Conservation (phyloP, 2,797 vertebrate genomes). For the Enteromius argenteus region DNA sequence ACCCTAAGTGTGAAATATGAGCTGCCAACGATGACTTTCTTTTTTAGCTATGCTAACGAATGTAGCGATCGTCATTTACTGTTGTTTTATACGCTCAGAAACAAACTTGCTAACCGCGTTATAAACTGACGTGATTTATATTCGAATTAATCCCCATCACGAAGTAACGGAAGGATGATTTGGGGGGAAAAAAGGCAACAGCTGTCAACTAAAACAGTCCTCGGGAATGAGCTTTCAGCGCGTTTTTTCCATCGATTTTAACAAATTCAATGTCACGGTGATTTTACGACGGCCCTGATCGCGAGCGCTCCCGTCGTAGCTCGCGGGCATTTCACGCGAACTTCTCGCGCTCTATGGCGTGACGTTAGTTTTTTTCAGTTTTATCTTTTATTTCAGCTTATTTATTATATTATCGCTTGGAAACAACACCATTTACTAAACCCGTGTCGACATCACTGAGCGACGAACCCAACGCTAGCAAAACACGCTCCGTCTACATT, state of each 20-base stretch:
- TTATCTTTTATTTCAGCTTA: neutral
- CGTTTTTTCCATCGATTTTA: neutral
- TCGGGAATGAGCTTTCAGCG: neutral
- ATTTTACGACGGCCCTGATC: neutral
- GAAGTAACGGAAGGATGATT: neutral
- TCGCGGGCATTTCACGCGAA: neutral
- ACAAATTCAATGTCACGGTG: neutral
- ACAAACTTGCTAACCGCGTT: neutral
- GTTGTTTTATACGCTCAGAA: neutral
- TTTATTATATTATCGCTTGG: neutral
- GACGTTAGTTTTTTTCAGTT: neutral
- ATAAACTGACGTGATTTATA: neutral
- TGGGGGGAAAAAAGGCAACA: neutral
- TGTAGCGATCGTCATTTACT: neutral
- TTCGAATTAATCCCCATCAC: slow-evolving; percentile 20
- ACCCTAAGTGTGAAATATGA: neutral
- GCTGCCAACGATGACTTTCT: neutral
- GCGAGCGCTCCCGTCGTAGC: neutral
- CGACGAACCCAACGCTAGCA: slow-evolving; percentile 56
- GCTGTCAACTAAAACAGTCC: neutral
- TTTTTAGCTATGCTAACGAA: neutral
- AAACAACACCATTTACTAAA: slow-evolving; percentile 5
- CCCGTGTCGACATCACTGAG: slow-evolving; percentile 65
- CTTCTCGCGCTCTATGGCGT: neutral
- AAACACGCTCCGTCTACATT: neutral